phyloP scores from a whole-genome alignment of 2,888 invertebrate genomes.

The Molorchus minor region DNA sequence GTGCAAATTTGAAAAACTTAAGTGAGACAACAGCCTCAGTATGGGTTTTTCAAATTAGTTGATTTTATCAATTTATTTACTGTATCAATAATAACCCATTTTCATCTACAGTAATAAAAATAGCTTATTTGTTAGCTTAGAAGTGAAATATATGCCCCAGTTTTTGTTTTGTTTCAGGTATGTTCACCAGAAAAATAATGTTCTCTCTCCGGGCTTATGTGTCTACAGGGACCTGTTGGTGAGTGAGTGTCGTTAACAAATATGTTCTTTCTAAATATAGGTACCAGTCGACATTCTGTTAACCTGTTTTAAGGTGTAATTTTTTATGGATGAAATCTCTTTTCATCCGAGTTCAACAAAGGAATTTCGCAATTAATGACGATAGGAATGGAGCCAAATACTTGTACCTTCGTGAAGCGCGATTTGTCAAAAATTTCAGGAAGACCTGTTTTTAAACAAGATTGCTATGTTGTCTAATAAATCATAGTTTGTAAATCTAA shows the following conservation, averaged over 20 bases:
- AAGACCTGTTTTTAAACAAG: neutral
- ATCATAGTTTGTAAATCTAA: too few relatives aligned
- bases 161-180: conserved; percentile 14
- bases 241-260: neutral
- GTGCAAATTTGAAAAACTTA: too few relatives aligned
- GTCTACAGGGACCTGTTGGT: neutral
- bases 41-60: too few relatives aligned
- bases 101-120: too few relatives aligned
- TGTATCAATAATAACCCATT: too few relatives aligned
- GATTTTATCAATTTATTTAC: too few relatives aligned
- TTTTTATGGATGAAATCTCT: neutral
- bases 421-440: conserved; percentile 6
- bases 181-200: neutral
- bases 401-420: conserved; percentile 13
- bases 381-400: neutral
- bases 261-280: neutral
- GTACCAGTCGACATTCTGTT: neutral
- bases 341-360: conserved; percentile 4
- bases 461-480: neutral
- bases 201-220: neutral
- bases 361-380: conserved; percentile 7
- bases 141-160: conserved; percentile 29
- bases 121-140: too few relatives aligned
- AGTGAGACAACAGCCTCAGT: too few relatives aligned
- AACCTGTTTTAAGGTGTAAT: neutral